Percentiles rank a stretch among this genome's conserved stretches.
Conservation (phyloP, 2,888 invertebrate genomes). For the Deroplatys truncata region DNA sequence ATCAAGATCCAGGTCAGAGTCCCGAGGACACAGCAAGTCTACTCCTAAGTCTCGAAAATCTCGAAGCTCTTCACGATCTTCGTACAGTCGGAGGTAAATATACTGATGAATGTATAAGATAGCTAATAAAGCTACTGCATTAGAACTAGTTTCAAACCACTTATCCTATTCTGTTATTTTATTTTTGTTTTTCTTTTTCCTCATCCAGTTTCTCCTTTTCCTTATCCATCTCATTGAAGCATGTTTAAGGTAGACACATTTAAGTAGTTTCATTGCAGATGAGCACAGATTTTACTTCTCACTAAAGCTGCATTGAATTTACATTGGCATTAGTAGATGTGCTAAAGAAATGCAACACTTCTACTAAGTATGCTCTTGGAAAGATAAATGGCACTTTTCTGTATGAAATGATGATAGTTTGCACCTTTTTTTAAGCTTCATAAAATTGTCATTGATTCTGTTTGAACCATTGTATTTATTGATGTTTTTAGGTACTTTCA, state of each 20-base stretch:
- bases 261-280: background rate
- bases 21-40: conserved; percentile 25
- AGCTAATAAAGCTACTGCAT: background rate
- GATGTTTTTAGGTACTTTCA: too few species aligned
- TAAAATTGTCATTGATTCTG: too few species aligned
- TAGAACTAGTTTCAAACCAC: background rate
- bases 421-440: too few species aligned
- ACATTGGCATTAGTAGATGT: background rate
- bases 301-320: background rate
- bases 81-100: conserved; percentile 38
- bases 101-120: conserved; percentile 27
- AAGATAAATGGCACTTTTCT: background rate
- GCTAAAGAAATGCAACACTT: background rate
- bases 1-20: conserved; percentile 36
- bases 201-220: background rate
- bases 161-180: background rate
- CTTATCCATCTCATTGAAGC: background rate
- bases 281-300: background rate
- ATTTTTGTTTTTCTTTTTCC: background rate
- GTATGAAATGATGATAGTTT: background rate
- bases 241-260: background rate
- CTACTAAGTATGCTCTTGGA: background rate
- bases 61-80: conserved; percentile 51
- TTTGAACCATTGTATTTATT: too few species aligned
- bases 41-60: conserved; percentile 39